These are phyloP conservation scores for Drosophila atripex DNA, from an alignment of 2,888 invertebrate genomes.

Conservation along the genomic window DNA sequence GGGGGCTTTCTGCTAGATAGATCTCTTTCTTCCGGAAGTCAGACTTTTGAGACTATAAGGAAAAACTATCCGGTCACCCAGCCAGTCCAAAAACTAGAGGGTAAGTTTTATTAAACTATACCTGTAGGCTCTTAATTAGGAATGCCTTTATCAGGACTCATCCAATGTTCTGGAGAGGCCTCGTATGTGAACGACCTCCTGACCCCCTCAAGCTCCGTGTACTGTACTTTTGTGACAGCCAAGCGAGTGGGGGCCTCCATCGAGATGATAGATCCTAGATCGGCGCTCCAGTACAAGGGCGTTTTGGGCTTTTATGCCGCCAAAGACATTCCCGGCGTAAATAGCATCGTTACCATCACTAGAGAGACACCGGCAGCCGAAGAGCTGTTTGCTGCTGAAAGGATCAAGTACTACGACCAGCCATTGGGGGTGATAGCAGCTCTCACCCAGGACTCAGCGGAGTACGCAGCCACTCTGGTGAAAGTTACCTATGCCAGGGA, in stretches of 20 bases:
- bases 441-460: conserved; percentile 85
- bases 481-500: conserved; percentile 84
- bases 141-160: conserved; percentile 52
- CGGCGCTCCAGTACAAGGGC: conserved; percentile 85
- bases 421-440: conserved; percentile 91
- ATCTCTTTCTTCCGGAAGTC: conserved; percentile 87
- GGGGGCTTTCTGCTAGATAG: conserved; percentile 86
- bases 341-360: conserved; percentile 85
- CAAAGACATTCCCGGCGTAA: conserved; percentile 86
- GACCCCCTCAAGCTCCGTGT: conserved; percentile 86
- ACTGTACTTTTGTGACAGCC: conserved; percentile 86
- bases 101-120: conserved; percentile 79
- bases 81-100: conserved; percentile 90
- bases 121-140: not conserved
- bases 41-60: conserved; percentile 89
- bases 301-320: conserved; percentile 86
- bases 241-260: conserved; percentile 85
- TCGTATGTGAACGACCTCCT: conserved; percentile 90
- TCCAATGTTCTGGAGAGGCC: conserved; percentile 90
- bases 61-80: conserved; percentile 89
- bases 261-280: conserved; percentile 82
- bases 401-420: conserved; percentile 87
- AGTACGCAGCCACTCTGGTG: conserved; percentile 83
- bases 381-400: conserved; percentile 79
- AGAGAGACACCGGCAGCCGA: conserved; percentile 75